Conservation (phyloP, 2,888 invertebrate species). For the Azorinus chamasolen region DNA sequence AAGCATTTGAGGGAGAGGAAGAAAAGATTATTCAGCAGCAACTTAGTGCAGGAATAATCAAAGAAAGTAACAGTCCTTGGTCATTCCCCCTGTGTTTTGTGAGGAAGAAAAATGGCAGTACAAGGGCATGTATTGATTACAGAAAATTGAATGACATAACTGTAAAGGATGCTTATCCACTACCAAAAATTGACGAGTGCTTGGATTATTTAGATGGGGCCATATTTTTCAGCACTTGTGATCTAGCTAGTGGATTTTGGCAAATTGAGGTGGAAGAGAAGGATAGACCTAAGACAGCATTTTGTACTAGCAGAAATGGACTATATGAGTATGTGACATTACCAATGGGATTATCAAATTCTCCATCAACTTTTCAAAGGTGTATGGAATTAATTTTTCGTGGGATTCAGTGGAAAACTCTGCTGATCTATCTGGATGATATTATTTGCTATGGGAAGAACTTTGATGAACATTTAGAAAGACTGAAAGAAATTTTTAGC, state of each 20-base stretch:
- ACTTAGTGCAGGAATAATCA: too few species aligned
- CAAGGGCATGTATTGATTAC: constrained; percentile 49
- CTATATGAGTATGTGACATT: constrained; percentile 40
- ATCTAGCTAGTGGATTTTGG: constrained; percentile 48
- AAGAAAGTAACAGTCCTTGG: too few species aligned
- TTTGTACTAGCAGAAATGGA: too few species aligned
- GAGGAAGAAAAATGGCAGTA: constrained; percentile 44
- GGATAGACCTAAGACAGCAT: constrained; percentile 58
- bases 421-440: too few species aligned
- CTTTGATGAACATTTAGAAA: constrained; percentile 38
- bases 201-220: constrained; percentile 24
- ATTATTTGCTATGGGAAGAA: constrained; percentile 24
- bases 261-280: constrained; percentile 48
- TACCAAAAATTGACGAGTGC: constrained; percentile 25
- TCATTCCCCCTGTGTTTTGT: constrained; percentile 42
- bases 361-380: constrained; percentile 33
- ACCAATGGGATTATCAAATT: constrained; percentile 36
- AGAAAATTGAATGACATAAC: too few species aligned
- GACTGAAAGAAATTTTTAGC: constrained; percentile 40
- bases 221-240: constrained; percentile 32
- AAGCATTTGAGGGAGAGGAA: too few species aligned
- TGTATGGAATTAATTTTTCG: too few species aligned
- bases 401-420: constrained; percentile 42
- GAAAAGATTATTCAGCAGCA: too few species aligned
- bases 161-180: too few species aligned